Evolutionary conservation across 1,140 invertebrate genomes (phyloP), one percentile per base, ranked within the genome.

Genomic region (Drosophila tani): DNA sequence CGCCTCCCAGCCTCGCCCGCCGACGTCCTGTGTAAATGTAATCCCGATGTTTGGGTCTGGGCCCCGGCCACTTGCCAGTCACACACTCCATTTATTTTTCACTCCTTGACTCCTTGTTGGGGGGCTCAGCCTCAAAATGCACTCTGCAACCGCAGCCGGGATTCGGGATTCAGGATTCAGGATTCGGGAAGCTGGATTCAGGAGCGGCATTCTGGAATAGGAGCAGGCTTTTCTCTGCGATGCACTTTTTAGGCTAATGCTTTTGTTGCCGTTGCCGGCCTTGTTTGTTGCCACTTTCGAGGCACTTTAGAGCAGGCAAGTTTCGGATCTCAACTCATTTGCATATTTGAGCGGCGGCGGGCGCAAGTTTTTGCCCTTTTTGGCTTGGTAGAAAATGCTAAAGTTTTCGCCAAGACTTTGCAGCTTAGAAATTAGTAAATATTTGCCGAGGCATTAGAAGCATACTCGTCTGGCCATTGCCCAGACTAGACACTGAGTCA

Each of bases 71-170:
- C 66, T 70, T 79, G 69, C 74, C 43, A 84, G 75, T 79, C 79
- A 88, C 79, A 88, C 85, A 88, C 85, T 85, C 85, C 85, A 88
- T 88, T 88, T 88, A 88, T 90, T 88, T 85, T 88, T 88, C 85
- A 90, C 81, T 90, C 85, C 85, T 85, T 69, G 70, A 60, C 66
- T 78, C 50, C 74, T 78, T 63, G 75, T 82, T 62, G 68, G 29
- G 11, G 50, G 43, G 51, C 46, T 56, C 67, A 46, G 65, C 43
- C 49, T 75, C 58, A 56, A 81, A 84, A 62, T 81, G 79, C 79
- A 81, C 75, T 81, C 64, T 55, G 71, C 62, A 71, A 68, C 81
- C 74, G 56, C 57, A 68, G 70, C 57, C 60, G 56, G 64, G 19
- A 43, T 63, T 41, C 68, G 51, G 62, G 62, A 29, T 19, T 15